Evolutionary conservation across 2,113 vertebrate genomes (phyloP), one percentile per base, ranked within the genome.

Genomic region (Centropus bengalensis): DNA sequence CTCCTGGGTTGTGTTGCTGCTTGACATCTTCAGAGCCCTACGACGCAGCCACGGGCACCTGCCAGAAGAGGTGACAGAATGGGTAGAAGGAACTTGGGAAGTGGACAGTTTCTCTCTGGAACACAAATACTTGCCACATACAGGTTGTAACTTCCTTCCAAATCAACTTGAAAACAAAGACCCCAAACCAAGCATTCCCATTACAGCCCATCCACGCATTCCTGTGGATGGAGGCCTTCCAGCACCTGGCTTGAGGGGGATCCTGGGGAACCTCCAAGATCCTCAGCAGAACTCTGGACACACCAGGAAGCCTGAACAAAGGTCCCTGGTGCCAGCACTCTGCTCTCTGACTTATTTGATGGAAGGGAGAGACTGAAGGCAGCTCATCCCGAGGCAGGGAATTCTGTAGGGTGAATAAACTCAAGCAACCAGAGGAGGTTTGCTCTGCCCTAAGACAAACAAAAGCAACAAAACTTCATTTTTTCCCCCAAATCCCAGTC

Each of bases 1-100:
- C 96, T 98, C 98, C 92, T 98, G 98, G 6, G 97, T 97, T 9
- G 98, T 97, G 97, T 95, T 98, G 97, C 98, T 98, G 97, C 96
- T 98, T 95, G 98, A 98, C 98, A 98, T 98, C 97, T 98, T 98
- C 96, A 96, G 91, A 70, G 97, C 74, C 95, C 88, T 82, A 30
- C 21, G 78, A 28, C 1, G 69, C 16, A 93, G 96, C 69, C 66
- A 95, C 0, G 83, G 96, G 96, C 96, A 96, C 97, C 98, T 98
- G 96, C 60, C 92, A n/a, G 76, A 69, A 64, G 32, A 36, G 6
- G 47, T 9, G 30, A 32, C 51, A 62, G 32, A 54, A 40, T 0
- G 16, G 80, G 38, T 5, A 44, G 66, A 63, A 55, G 20, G 45
- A 56, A 70, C 7, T 56, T 21, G 75, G 40, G 11, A 4, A 18